These are phyloP conservation scores for Antechinus stuartii DNA, from an alignment of 2,113 vertebrate species.

Conservation along the genomic window DNA sequence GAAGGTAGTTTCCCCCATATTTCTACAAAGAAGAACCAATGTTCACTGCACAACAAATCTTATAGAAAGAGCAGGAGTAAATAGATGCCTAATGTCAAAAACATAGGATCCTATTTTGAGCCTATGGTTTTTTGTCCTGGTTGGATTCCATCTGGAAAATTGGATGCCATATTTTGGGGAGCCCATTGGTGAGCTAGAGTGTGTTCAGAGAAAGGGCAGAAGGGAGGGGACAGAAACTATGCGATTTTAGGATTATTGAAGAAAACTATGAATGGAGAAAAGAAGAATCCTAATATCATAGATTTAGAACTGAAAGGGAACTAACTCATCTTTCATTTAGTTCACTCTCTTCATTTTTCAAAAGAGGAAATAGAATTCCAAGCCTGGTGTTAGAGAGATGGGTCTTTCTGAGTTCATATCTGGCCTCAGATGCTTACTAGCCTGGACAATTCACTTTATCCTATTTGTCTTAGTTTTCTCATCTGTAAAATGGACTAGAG, in stretches of 20 bases:
- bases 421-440: not conserved
- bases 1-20: constrained; percentile 11
- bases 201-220: not conserved
- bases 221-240: not conserved
- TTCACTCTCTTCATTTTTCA: not conserved
- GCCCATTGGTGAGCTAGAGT: not conserved
- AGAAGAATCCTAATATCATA: not conserved
- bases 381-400: not conserved
- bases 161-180: not conserved
- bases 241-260: not conserved
- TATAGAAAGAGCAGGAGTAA: not conserved
- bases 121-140: not conserved
- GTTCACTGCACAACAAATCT: not conserved
- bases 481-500: not conserved
- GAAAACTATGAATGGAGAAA: not conserved
- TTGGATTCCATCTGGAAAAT: not conserved
- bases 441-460: not conserved
- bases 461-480: not conserved
- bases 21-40: not conserved
- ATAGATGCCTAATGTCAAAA: not conserved
- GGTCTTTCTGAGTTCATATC: not conserved
- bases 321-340: not conserved
- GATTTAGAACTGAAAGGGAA: not conserved
- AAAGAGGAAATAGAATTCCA: not conserved
- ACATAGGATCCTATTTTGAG: not conserved